Conservation (phyloP, 2,888 invertebrate genomes). For the Nomada fabriciana region DNA sequence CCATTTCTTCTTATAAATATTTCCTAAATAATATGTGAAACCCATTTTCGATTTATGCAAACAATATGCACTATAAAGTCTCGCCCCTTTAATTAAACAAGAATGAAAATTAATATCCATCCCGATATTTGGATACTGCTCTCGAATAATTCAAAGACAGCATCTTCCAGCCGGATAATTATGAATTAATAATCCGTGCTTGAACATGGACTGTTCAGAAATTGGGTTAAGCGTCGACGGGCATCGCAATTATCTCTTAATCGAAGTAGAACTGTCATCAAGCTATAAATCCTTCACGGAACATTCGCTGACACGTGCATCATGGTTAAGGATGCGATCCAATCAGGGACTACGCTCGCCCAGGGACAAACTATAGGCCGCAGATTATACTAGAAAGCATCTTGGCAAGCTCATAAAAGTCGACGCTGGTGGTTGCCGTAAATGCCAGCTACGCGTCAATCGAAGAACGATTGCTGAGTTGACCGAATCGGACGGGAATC, state of each 20-base stretch:
- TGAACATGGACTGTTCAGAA: slow-evolving; percentile 8
- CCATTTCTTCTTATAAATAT: too few relatives aligned
- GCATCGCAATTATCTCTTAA: slow-evolving; percentile 46
- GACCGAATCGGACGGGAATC: slow-evolving; percentile 33
- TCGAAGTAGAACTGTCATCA: slow-evolving; percentile 48
- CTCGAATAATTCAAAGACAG: too few relatives aligned
- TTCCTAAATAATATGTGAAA: too few relatives aligned
- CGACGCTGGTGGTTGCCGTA: slow-evolving; percentile 50
- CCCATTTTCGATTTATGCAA: too few relatives aligned
- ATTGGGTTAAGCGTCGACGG: slow-evolving; percentile 40
- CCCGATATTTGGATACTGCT: too few relatives aligned
- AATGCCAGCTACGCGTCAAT: slow-evolving; percentile 58
- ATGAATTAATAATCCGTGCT: slow-evolving; percentile 16
- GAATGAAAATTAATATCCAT: too few relatives aligned
- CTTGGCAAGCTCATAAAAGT: slow-evolving; percentile 59
- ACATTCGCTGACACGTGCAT: slow-evolving; percentile 33
- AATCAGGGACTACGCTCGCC: slow-evolving; percentile 60
- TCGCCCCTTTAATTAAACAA: too few relatives aligned
- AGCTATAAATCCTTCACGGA: slow-evolving; percentile 52
- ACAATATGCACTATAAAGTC: too few relatives aligned
- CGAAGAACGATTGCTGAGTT: slow-evolving; percentile 62
- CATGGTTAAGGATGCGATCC: slow-evolving; percentile 70
- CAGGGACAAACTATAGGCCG: neutral
- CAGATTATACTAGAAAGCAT: slow-evolving; percentile 11
- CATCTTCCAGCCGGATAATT: neutral